Evolutionary conservation across 2,113 vertebrate species (phyloP), one percentile per base, ranked within the genome.

Genomic region (Bungarus multicinctus): DNA sequence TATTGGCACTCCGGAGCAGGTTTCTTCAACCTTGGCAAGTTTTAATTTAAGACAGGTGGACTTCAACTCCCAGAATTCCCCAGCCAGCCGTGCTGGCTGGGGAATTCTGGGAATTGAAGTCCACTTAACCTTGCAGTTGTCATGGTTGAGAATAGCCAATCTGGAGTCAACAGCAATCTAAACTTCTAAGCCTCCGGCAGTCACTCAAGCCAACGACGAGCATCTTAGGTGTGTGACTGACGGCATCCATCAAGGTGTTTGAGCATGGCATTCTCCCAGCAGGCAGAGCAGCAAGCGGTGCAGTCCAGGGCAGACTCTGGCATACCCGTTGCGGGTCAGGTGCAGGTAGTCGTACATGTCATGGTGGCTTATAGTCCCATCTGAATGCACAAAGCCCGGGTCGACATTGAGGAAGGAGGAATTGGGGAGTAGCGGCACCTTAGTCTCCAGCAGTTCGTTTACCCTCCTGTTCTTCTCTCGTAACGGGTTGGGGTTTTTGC

Each of bases 281-380:
- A 99, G 96, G n/a, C 97, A 97, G 88, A 98, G 98, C 52, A 99
- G 96, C 91, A 97, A 96, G 34, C 96, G 95, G 4, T 99, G 98
- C 91, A 99, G 94, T 9, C 97, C 97, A 30, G 97, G 96, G 87
- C 99, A 99, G 93, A 99, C 98, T 2, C 96, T 97, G 74, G 98
- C 98, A 94, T 99, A 99, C 89, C 98, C 98, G 89, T 97, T 96
- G 2, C 98, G 97, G 85, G 98, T 99, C 94, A 99, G 98, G 91
- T 99, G 98, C 93, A 99, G 98, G 96, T 99, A 99, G 94, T 99
- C 98, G 0, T 98, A 99, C 98, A 99, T 98, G 96, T 99, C 99
- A 85, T 99, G 98, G 95, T 99, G 98, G 89, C 98, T 98, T 95
- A 99, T 98, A 96, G 98, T 98, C 30, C 98, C 99, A 3, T 99